Evolutionary conservation across 2,113 vertebrate genomes (phyloP).

Genomic region (Dasyurus viverrinus): DNA sequence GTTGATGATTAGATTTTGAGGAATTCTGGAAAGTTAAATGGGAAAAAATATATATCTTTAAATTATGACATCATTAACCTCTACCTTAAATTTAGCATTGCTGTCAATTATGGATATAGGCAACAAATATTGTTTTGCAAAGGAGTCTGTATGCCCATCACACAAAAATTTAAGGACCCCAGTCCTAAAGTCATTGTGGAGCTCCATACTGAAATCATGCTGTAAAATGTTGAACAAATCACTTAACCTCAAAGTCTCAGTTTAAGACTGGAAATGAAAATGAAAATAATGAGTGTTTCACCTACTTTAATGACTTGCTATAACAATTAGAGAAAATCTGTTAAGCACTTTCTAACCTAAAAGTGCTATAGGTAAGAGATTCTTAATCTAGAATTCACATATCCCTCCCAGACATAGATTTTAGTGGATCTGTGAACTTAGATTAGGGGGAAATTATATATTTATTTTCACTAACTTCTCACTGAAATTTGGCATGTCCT

Average conservation of each 20-base stretch:
- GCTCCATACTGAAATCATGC: not conserved
- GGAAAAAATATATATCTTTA: not conserved
- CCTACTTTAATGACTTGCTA: not conserved
- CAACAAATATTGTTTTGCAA: not conserved
- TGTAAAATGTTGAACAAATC: not conserved
- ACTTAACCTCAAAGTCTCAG: not conserved
- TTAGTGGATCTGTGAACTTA: not conserved
- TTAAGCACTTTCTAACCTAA: not conserved
- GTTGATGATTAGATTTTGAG: not conserved
- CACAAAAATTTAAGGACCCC: not conserved
- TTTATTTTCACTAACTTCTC: not conserved
- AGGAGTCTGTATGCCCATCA: not conserved
- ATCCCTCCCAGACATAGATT: not conserved
- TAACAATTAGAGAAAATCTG: not conserved
- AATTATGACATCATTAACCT: not conserved
- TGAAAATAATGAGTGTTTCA: not conserved
- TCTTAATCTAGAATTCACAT: not conserved
- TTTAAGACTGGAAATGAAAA: constrained; percentile 14
- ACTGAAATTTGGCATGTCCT: not conserved
- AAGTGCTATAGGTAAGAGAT: not conserved
- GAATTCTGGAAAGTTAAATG: not conserved
- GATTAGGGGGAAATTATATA: not conserved
- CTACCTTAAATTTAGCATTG: not conserved
- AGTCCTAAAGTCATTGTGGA: not conserved
- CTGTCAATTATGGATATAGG: not conserved